These are phyloP conservation scores for Protodeltote pygarga DNA, from an alignment of 2,888 invertebrate genomes.

Conservation along the genomic window DNA sequence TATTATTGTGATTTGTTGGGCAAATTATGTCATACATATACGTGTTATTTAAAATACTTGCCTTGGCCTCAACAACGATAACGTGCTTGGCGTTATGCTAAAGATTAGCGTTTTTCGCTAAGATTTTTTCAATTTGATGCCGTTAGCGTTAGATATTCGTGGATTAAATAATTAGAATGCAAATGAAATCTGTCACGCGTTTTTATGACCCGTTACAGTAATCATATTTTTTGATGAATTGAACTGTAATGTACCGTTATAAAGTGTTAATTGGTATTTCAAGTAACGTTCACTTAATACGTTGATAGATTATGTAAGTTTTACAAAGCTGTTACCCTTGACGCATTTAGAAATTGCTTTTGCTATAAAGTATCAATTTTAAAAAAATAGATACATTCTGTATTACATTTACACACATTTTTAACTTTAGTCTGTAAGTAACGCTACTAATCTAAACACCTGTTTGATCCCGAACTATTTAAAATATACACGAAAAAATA, in stretches of 20 bases:
- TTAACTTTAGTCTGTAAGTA: no score
- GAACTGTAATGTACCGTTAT: slow-evolving; percentile 12
- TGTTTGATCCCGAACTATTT: neutral
- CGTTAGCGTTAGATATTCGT: slow-evolving; percentile 4
- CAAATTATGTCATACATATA: slow-evolving; percentile 39
- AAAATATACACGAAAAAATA: neutral
- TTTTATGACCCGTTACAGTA: slow-evolving; percentile 4
- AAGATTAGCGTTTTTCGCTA: neutral
- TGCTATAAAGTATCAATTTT: no score
- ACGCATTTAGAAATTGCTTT: no score
- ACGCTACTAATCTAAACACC: no score
- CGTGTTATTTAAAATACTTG: slow-evolving; percentile 9
- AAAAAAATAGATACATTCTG: no score
- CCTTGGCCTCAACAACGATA: neutral
- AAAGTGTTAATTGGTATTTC: slow-evolving; percentile 1
- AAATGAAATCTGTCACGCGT: slow-evolving; percentile 13
- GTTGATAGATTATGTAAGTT: no score
- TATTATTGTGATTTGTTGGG: slow-evolving; percentile 29
- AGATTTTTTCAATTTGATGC: no score
- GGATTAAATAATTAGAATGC: slow-evolving; percentile 9
- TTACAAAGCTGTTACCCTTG: no score
- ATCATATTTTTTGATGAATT: slow-evolving; percentile 2
- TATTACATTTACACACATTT: no score
- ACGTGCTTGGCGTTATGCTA: neutral
- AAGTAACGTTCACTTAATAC: no score